Conservation (phyloP, 2,797 vertebrate genomes). For the Odontamblyopus lacepedii region DNA sequence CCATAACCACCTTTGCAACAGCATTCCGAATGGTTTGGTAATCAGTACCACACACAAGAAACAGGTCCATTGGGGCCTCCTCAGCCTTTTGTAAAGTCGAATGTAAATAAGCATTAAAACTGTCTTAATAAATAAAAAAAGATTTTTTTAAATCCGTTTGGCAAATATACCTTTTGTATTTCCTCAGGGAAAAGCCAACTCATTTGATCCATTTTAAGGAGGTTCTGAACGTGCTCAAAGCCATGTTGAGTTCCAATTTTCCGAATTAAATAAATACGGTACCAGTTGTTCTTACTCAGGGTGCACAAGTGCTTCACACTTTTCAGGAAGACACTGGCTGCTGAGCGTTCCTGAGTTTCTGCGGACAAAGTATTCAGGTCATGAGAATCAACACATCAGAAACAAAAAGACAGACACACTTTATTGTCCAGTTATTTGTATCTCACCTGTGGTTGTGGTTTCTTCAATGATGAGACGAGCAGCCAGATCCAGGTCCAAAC, state of each 20-base stretch:
- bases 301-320: conserved; percentile 72
- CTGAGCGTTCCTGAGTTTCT: conserved; percentile 35
- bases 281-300: conserved; percentile 82
- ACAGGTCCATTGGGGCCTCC: conserved; percentile 80
- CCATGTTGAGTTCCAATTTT: conserved; percentile 82
- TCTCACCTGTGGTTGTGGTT: conserved; percentile 48
- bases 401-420: background rate
- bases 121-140: background rate
- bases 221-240: conserved; percentile 82
- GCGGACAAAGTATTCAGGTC: background rate
- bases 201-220: conserved; percentile 61
- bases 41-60: conserved; percentile 80
- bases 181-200: conserved; percentile 88
- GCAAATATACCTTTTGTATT: conserved; percentile 60
- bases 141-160: background rate
- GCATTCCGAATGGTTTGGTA: conserved; percentile 86
- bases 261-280: conserved; percentile 86
- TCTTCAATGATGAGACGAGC: conserved; percentile 71
- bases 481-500: conserved; percentile 83
- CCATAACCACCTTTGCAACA: conserved; percentile 75
- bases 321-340: conserved; percentile 61
- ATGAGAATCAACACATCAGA: background rate
- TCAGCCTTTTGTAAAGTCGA: conserved; percentile 55
- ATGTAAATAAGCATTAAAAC: conserved; percentile 5
- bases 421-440: background rate